A percentile compares a stretch with the other conserved stretches of the same genome.
Evolutionary conservation across 2,888 invertebrate species (phyloP).

Genomic region (Herminia tarsipennalis): DNA sequence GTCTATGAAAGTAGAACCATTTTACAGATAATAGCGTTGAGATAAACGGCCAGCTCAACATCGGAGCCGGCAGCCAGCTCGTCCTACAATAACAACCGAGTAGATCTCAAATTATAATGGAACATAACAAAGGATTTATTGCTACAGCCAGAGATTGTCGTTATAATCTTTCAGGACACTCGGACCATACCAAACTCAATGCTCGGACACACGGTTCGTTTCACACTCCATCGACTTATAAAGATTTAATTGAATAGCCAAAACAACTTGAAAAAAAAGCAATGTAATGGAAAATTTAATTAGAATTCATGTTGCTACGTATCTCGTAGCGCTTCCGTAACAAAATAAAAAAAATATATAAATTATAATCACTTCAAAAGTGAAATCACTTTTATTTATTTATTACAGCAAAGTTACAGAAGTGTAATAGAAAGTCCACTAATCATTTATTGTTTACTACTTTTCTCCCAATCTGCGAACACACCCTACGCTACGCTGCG

Average conservation of each 20-base stretch:
- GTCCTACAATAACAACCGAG: slow-evolving; percentile 36
- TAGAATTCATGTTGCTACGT: slow-evolving; percentile 25
- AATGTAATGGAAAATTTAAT: slow-evolving; percentile 37
- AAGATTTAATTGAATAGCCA: slow-evolving; percentile 15
- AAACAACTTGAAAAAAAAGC: slow-evolving; percentile 21
- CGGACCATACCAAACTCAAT: slow-evolving; percentile 3
- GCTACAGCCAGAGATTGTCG: slow-evolving; percentile 16
- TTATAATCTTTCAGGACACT: slow-evolving; percentile 19
- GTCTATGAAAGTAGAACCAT: slow-evolving; percentile 9
- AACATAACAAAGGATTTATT: slow-evolving; percentile 30
- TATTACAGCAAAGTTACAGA: no score
- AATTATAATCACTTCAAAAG: background rate
- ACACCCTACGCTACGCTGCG: no score
- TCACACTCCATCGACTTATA: slow-evolving; percentile 8
- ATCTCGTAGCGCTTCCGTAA: slow-evolving; percentile 18
- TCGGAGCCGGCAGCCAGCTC: slow-evolving; percentile 9
- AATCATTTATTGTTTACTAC: no score
- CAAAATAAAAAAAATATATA: background rate
- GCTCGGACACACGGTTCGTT: slow-evolving; percentile 3
- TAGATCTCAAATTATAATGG: slow-evolving; percentile 33
- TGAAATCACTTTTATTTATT: no score
- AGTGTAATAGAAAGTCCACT: no score
- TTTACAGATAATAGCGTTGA: slow-evolving; percentile 13
- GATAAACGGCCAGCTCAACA: slow-evolving; percentile 6
- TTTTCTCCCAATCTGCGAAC: no score